phyloP scores from a whole-genome alignment of 1,140 invertebrate species.

The Vollenhovia emeryi region DNA sequence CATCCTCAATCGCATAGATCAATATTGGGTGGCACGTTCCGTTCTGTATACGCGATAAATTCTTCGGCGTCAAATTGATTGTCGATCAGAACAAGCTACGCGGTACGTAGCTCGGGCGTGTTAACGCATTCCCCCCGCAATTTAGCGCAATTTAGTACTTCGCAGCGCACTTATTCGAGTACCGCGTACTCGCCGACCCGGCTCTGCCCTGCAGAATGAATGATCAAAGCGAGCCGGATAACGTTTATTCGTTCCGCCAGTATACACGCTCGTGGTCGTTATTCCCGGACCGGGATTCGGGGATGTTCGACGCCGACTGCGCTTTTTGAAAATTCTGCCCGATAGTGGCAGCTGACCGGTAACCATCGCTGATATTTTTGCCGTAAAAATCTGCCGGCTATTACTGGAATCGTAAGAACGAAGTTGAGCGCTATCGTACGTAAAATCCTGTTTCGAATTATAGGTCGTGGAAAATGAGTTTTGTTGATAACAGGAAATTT shows the following conservation, averaged over 20 bases:
- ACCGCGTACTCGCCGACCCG: not conserved
- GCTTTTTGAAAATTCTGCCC: constrained; percentile 43
- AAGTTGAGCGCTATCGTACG: not conserved
- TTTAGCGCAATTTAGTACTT: constrained; percentile 68
- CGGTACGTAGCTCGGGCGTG: constrained; percentile 29
- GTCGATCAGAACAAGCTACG: constrained; percentile 18
- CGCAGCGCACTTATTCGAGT: constrained; percentile 54
- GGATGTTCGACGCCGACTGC: constrained; percentile 14
- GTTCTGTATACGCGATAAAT: constrained; percentile 10
- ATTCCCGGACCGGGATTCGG: constrained; percentile 43
- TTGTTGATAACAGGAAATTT: not conserved
- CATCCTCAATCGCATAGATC: not conserved
- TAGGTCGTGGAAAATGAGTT: not conserved
- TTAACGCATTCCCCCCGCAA: constrained; percentile 61
- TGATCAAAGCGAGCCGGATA: constrained; percentile 65
- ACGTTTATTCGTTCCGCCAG: constrained; percentile 64
- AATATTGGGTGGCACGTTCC: not conserved
- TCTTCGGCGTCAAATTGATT: constrained; percentile 38
- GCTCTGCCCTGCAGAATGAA: constrained; percentile 48
- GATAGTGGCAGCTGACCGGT: not conserved
- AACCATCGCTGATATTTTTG: not conserved
- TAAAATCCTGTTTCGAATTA: not conserved
- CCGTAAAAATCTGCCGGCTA: not conserved
- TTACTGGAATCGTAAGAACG: not conserved
- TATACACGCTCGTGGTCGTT: constrained; percentile 40